phyloP scores from a whole-genome alignment of 2,113 vertebrate genomes.

The Chauna torquata region DNA sequence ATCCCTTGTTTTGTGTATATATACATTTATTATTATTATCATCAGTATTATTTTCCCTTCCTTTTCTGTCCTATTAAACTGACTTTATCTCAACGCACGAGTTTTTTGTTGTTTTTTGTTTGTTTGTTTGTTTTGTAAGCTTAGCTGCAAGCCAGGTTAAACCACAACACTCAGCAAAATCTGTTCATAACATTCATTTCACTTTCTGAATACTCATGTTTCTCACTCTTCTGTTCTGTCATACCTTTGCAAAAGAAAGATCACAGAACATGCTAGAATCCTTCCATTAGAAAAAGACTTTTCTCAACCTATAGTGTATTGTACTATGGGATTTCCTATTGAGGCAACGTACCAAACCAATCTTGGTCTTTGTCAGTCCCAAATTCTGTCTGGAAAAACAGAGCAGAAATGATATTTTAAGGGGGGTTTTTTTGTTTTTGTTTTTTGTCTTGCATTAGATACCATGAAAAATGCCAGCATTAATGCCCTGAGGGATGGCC shows the following conservation, averaged over 20 bases:
- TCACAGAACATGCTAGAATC: background rate
- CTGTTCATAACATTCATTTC: background rate
- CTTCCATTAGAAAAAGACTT: background rate
- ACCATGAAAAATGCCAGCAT: background rate
- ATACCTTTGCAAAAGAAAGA: background rate
- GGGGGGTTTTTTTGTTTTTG: background rate
- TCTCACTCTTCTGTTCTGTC: background rate
- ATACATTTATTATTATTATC: too few species aligned
- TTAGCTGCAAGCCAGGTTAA: too few species aligned
- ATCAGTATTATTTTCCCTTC: too few species aligned
- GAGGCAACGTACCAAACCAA: background rate
- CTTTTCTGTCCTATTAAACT: too few species aligned
- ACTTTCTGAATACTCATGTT: background rate
- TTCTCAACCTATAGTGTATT: background rate
- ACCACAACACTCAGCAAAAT: background rate
- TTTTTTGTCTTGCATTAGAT: background rate
- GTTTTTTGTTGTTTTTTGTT: too few species aligned
- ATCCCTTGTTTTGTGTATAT: too few species aligned
- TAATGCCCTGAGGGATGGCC: background rate
- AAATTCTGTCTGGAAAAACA: background rate
- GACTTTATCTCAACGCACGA: too few species aligned
- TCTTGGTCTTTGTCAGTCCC: background rate
- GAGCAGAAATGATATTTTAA: background rate
- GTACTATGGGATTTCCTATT: background rate
- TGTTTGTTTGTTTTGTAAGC: too few species aligned